Evolutionary conservation across 2,113 vertebrate species (phyloP).

Genomic region (Spermophilus dauricus): DNA sequence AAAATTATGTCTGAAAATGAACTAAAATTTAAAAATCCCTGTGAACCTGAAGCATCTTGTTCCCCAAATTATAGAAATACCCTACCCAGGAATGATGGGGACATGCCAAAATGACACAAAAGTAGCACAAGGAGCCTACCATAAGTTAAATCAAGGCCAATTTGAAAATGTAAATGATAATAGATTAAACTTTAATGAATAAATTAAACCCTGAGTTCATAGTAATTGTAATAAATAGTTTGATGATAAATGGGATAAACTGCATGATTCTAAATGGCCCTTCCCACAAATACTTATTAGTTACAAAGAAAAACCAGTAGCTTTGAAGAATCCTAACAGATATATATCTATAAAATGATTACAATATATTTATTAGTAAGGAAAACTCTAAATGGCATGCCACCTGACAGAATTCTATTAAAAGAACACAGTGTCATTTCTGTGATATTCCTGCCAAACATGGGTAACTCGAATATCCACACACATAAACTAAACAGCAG

Average conservation of each 20-base stretch:
- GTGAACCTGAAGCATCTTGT: neutral
- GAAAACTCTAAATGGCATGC: neutral
- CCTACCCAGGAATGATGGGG: neutral
- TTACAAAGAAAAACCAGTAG: neutral
- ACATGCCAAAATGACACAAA: slow-evolving; percentile 1
- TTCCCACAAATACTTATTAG: neutral
- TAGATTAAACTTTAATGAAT: neutral
- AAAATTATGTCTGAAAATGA: too few species aligned
- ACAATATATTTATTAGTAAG: neutral
- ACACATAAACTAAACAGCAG: neutral
- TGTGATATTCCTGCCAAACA: too few species aligned
- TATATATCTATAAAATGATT: neutral
- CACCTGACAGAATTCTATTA: neutral
- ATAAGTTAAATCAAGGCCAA: neutral
- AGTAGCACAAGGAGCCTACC: neutral
- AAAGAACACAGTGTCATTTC: neutral
- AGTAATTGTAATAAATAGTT: slow-evolving; percentile 1
- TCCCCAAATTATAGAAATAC: neutral
- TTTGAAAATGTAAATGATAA: neutral
- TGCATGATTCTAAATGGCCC: neutral
- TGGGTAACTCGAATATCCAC: neutral
- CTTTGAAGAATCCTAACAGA: neutral
- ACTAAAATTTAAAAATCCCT: too few species aligned
- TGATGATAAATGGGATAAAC: neutral
- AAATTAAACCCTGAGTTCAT: neutral